Evolutionary conservation across 2,888 invertebrate genomes (phyloP), one percentile per base, ranked within the genome.

Genomic region (Callimorpha dominula): DNA sequence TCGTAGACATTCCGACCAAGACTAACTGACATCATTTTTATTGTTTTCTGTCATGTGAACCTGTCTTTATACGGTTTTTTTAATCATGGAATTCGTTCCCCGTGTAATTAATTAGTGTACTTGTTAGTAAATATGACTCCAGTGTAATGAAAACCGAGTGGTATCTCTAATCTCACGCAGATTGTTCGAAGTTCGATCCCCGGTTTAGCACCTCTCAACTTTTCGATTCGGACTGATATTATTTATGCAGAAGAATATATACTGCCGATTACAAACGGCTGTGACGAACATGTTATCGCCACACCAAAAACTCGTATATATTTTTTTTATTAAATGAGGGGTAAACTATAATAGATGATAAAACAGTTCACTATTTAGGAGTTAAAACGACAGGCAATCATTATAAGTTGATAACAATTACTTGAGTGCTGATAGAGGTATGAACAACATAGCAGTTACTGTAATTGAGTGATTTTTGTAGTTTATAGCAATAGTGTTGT

Each of bases 1-100:
- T 74, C 66, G 62, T 64, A 75, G 75, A 68, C 60, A 75, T 78
- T 65, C 75, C 73, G 54, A 66, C 69, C 69, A 72, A 79, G 72
- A 74, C 71, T 67, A 31, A 50, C 40, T 65, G 52, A 68, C 67
- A 63, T n/a, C 54, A 50, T 14, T 62, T 62, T 73, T 66, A 63
- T 73, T 66, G 42, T 63, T 60, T 46, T 65, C 52, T 66, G 60
- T 65, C 72, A 54, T 54, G 69, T 49, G 42, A 62, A 60, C 43
- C 15, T 49, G 49, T 20, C 11, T 60, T 62, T 68, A 49, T 40
- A 49, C 57, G 4, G 14, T 57, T 31, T 49, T 68, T 54, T 9
- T 52, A 43, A 46, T 46, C 42, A 60, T 60, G 43, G 15, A 50
- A 60, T 68, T 57, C 46, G 20, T 60, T 60, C 11, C 3, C n/a